Evolutionary conservation across 1,140 invertebrate species (phyloP), one percentile per base, ranked within the genome.

Genomic region (Nomia melanderi): DNA sequence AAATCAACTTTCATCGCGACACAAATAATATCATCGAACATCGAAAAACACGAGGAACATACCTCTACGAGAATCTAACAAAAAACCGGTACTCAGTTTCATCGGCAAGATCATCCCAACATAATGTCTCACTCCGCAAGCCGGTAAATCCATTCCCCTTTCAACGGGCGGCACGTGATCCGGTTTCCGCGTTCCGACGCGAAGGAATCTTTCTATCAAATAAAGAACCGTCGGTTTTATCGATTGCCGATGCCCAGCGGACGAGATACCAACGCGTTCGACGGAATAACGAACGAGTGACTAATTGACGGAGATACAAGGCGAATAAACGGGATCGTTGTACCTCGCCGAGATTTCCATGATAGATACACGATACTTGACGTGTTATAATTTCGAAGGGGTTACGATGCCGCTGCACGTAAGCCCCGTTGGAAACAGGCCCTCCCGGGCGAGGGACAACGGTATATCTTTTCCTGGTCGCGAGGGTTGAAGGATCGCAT

Each of bases 401-500:
- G 29, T 53, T 44, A 54, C 65, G 67, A 57, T 29, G 66, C 9
- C 11, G 25, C 27, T 4, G 3, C 66, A 57, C 66, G 66, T 57
- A 65, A 65, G 41, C 41, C n/a, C n/a, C 17, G n/a, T 12, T 29
- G 66, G 57, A 57, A 70, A 25, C 12, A 29, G 39, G 29, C 20
- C n/a, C 27, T 17, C 41, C 12, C 27, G 29, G 31, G 53, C 66
- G 53, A 59, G 57, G 66, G 77, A 65, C 62, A 65, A 71, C 54
- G 56, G 53, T 31, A 62, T 71, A 63, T 75, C 72, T 71, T 76
- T 63, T 75, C 62, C 62, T 47, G n/a, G 50, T 31, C 39, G 60
- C n/a, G 47, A 70, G 54, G 77, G 69, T 60, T 67, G 59, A 85
- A 83, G 78, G 78, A 78, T 84, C 82, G 66, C 73, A 65, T 73